Evolutionary conservation across 2,888 invertebrate genomes (phyloP).

Genomic region (Rhabditoides inermis): DNA sequence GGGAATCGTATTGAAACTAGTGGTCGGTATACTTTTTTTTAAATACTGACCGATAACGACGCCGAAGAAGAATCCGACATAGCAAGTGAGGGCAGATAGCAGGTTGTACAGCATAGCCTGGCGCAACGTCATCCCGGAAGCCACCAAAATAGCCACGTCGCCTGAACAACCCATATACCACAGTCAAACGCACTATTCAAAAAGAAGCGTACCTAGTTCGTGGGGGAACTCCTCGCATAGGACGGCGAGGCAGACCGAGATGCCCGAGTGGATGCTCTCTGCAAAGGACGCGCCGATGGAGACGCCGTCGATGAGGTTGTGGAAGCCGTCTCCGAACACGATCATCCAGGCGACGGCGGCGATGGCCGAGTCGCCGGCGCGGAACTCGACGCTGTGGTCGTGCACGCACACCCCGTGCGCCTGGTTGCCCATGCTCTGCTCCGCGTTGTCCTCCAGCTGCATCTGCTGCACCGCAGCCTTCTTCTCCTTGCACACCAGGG

Average conservation of each 20-base stretch:
- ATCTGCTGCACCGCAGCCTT: too few relatives aligned
- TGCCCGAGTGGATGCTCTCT: constrained; percentile 58
- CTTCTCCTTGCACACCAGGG: too few relatives aligned
- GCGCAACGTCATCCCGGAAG: constrained; percentile 60
- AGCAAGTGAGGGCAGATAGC: constrained; percentile 60
- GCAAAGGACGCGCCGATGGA: constrained; percentile 62
- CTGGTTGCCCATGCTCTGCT: constrained; percentile 33
- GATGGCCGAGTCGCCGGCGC: constrained; percentile 46
- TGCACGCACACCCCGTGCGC: constrained; percentile 53
- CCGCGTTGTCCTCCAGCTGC: constrained; percentile 19
- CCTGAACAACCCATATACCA: constrained; percentile 54
- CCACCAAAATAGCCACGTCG: constrained; percentile 63
- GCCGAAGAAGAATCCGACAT: constrained; percentile 59
- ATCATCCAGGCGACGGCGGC: constrained; percentile 62
- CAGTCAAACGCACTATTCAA: too few relatives aligned
- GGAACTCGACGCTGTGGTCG: constrained; percentile 50
- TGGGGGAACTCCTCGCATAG: constrained; percentile 63
- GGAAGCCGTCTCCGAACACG: constrained; percentile 62
- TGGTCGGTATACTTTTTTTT: too few relatives aligned
- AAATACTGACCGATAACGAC: constrained; percentile 47
- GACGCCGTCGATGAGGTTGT: constrained; percentile 63
- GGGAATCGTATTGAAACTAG: too few relatives aligned
- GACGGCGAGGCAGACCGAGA: constrained; percentile 61
- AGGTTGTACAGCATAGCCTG: constrained; percentile 61
- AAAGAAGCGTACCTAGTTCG: constrained; percentile 58